These are phyloP conservation scores for Seriola quinqueradiata DNA, from an alignment of 2,113 vertebrate species.

Conservation along the genomic window DNA sequence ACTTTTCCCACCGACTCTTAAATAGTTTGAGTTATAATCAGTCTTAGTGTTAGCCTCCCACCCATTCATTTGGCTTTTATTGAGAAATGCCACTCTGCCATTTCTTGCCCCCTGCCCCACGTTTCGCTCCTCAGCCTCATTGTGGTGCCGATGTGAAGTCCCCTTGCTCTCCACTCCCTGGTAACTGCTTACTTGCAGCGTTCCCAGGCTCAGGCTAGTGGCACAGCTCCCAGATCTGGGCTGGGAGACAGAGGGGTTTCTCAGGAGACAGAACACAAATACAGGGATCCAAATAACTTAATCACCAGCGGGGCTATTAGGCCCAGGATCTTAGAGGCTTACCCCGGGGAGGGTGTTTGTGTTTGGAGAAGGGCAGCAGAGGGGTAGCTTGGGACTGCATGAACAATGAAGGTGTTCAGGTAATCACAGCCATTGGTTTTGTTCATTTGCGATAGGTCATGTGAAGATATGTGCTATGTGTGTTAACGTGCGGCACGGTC, in stretches of 20 bases:
- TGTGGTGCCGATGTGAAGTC: slow-evolving; percentile 34
- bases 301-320: slow-evolving; percentile 74
- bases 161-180: slow-evolving; percentile 59
- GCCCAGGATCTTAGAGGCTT: slow-evolving; percentile 48
- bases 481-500: slow-evolving; percentile 7
- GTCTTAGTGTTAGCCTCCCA: not conserved
- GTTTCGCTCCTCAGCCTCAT: slow-evolving; percentile 34
- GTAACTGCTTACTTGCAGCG: slow-evolving; percentile 69
- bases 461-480: slow-evolving; percentile 29
- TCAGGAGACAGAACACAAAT: slow-evolving; percentile 83
- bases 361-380: slow-evolving; percentile 42
- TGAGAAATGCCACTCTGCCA: slow-evolving; percentile 35
- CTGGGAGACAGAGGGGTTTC: slow-evolving; percentile 79
- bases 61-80: slow-evolving; percentile 5
- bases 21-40: slow-evolving; percentile 2
- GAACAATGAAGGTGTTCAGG: slow-evolving; percentile 55
- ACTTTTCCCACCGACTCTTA: slow-evolving; percentile 34
- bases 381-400: slow-evolving; percentile 19
- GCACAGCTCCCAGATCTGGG: slow-evolving; percentile 80
- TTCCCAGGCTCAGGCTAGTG: slow-evolving; percentile 82
- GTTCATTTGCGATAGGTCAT: slow-evolving; percentile 31
- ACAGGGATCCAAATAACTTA: slow-evolving; percentile 80
- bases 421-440: slow-evolving; percentile 8
- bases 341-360: slow-evolving; percentile 41
- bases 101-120: slow-evolving; percentile 21